Evolutionary conservation across 1,140 invertebrate genomes (phyloP).

Genomic region (Atopsyche davidsoni): DNA sequence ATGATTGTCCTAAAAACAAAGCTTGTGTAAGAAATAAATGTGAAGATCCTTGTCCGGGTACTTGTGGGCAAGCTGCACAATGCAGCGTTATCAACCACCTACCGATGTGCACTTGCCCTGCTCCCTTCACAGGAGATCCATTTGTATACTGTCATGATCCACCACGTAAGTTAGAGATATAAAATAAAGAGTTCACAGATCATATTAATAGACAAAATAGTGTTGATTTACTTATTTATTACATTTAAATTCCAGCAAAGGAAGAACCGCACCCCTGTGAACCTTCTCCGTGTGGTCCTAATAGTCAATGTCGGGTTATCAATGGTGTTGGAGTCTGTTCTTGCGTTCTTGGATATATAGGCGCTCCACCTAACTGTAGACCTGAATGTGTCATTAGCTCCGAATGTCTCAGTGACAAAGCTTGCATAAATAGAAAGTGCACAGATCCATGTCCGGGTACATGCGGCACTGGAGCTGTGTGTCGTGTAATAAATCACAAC

Average conservation of each 20-base stretch:
- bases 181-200: conserved; percentile 57
- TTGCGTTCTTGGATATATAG: conserved; percentile 66
- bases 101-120: conserved; percentile 60
- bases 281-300: conserved; percentile 57
- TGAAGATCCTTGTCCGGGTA: conserved; percentile 55
- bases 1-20: conserved; percentile 53
- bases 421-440: conserved; percentile 68
- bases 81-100: conserved; percentile 64
- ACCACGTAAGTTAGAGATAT: conserved; percentile 45
- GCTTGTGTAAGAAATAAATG: conserved; percentile 58
- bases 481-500: conserved; percentile 68
- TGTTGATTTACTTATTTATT: conserved; percentile 40
- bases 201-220: conserved; percentile 50
- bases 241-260: conserved; percentile 33
- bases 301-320: conserved; percentile 62
- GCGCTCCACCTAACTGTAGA: conserved; percentile 70
- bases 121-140: conserved; percentile 66
- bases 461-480: conserved; percentile 61
- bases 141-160: conserved; percentile 57
- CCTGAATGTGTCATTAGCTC: conserved; percentile 61
- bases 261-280: conserved; percentile 46
- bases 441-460: conserved; percentile 67
- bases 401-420: conserved; percentile 60
- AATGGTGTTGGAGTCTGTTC: conserved; percentile 64
- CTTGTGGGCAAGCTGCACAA: conserved; percentile 61